These are phyloP conservation scores for Thamnophis sirtalis DNA, from an alignment of 2,113 vertebrate genomes.

Conservation along the genomic window DNA sequence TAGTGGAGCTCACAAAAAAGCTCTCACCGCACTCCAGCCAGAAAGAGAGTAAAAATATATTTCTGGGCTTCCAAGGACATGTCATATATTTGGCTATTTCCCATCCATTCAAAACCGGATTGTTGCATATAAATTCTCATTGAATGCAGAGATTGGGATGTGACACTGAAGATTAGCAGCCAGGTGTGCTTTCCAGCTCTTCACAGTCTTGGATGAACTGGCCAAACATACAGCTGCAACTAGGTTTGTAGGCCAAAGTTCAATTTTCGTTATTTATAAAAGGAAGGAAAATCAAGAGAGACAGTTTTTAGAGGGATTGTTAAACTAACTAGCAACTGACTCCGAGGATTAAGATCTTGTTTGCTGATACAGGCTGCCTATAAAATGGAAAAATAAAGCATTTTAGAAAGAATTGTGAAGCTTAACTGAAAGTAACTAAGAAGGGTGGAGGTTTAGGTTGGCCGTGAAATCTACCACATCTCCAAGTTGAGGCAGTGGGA, in stretches of 20 bases:
- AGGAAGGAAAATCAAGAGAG: neutral
- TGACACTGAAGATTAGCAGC: neutral
- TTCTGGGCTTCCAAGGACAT: neutral
- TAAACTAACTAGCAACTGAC: neutral
- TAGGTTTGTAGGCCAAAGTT: neutral
- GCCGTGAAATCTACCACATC: neutral
- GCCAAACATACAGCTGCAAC: neutral
- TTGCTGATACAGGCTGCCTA: neutral
- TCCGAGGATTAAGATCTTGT: neutral
- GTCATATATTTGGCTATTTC: neutral
- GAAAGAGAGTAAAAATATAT: neutral
- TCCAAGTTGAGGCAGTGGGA: neutral
- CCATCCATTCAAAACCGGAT: neutral
- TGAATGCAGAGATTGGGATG: neutral
- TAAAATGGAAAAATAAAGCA: neutral
- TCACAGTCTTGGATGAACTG: neutral
- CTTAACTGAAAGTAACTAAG: neutral
- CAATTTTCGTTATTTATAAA: neutral
- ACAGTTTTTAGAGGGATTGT: neutral
- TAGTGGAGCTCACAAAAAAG: neutral
- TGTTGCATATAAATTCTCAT: neutral
- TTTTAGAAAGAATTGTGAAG: neutral
- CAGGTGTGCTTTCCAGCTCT: neutral
- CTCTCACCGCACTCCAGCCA: neutral
- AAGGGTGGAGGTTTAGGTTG: neutral